phyloP scores from a whole-genome alignment of 2,797 vertebrate species.

The Eutrigla gurnardus region DNA sequence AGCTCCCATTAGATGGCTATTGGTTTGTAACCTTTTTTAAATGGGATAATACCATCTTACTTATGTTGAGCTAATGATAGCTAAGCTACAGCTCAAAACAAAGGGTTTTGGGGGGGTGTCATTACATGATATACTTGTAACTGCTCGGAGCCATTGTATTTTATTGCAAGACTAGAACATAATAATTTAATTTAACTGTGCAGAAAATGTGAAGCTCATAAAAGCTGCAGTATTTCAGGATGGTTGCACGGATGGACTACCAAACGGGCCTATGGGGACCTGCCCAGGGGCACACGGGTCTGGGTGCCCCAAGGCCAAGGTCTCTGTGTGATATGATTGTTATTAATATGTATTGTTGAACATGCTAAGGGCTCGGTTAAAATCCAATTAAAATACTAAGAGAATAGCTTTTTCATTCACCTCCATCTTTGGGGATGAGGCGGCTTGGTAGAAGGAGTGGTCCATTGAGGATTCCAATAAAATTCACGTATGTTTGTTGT shows the following conservation, averaged over 20 bases:
- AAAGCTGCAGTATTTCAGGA: not conserved
- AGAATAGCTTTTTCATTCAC: not conserved
- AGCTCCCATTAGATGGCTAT: not conserved
- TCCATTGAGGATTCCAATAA: not conserved
- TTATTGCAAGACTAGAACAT: not conserved
- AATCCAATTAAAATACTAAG: not conserved
- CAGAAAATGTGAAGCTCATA: not conserved
- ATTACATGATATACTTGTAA: not conserved
- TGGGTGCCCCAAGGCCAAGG: not conserved
- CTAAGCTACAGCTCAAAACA: constrained; percentile 8
- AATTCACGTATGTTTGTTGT: not conserved
- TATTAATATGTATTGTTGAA: not conserved
- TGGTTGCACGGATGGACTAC: not conserved
- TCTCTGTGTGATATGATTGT: not conserved
- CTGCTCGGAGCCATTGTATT: not conserved
- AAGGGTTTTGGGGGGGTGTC: not conserved
- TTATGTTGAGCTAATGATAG: constrained; percentile 15
- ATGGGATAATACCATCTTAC: constrained; percentile 2
- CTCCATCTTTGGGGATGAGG: not conserved
- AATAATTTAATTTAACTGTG: not conserved
- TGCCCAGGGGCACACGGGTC: not conserved
- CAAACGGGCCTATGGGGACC: not conserved
- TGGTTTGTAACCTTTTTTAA: not conserved
- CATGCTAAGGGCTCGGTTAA: not conserved
- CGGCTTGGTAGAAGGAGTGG: not conserved